Evolutionary conservation across 2,888 invertebrate genomes (phyloP).

Genomic region (Pseudococcus viburni): DNA sequence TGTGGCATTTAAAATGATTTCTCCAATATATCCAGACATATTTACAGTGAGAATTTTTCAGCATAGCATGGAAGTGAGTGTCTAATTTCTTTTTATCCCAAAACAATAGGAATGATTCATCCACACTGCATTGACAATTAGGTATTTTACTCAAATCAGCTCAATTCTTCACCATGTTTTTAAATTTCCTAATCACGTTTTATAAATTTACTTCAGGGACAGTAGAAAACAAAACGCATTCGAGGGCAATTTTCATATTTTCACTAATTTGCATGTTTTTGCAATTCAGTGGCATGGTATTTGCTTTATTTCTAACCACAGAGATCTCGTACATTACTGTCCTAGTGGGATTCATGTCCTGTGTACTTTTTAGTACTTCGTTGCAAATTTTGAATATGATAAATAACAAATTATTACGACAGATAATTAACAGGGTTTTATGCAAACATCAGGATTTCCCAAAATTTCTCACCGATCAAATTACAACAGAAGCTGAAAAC

Average conservation of each 20-base stretch:
- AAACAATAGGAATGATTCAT: no score
- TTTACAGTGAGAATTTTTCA: no score
- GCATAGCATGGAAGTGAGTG: no score
- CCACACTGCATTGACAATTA: not conserved
- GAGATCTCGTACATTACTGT: not conserved
- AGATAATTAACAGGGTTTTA: not conserved
- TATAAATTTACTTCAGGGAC: not conserved
- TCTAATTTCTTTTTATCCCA: no score
- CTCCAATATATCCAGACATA: no score
- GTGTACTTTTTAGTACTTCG: not conserved
- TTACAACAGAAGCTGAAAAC: not conserved
- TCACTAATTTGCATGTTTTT: not conserved
- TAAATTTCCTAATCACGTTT: not conserved
- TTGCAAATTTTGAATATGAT: no score
- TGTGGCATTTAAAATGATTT: no score
- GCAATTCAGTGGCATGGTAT: not conserved
- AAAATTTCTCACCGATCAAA: not conserved
- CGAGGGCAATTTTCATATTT: not conserved
- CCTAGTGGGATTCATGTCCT: not conserved
- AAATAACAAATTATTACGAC: not conserved
- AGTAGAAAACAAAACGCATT: not conserved
- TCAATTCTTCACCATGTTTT: not conserved
- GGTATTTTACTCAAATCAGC: not conserved
- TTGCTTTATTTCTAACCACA: conserved; percentile 10
- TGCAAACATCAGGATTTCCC: not conserved